Percentiles rank a stretch among this genome's conserved stretches.
Evolutionary conservation across 2,797 vertebrate genomes (phyloP).

Genomic region (Urophycis tenuis): DNA sequence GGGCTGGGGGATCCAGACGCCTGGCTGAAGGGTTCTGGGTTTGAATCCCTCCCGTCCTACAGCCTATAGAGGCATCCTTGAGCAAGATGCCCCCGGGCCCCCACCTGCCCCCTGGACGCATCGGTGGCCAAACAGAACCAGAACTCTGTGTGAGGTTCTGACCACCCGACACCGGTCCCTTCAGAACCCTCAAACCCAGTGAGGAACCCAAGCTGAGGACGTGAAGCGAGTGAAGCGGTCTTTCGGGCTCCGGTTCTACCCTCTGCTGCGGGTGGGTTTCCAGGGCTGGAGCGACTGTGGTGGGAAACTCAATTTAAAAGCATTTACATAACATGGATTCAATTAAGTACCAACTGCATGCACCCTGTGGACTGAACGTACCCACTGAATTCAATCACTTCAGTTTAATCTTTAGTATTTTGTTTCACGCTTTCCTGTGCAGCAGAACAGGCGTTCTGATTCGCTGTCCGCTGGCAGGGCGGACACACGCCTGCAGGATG

Average conservation of each 20-base stretch:
- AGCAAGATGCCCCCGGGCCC: neutral
- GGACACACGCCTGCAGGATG: constrained; percentile 41
- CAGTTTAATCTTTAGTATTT: constrained; percentile 27
- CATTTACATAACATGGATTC: neutral
- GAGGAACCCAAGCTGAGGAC: neutral
- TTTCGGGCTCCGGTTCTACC: too few relatives aligned
- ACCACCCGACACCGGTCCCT: too few relatives aligned
- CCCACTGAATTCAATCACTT: constrained; percentile 4
- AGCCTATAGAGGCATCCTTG: neutral
- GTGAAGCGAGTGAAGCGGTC: neutral
- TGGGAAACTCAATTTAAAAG: neutral
- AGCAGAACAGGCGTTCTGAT: constrained; percentile 38
- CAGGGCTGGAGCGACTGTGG: too few relatives aligned
- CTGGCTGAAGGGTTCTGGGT: too few relatives aligned
- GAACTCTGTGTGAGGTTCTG: too few relatives aligned
- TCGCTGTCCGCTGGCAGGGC: constrained; percentile 39
- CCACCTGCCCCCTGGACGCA: too few relatives aligned
- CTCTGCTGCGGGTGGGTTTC: too few relatives aligned
- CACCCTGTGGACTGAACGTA: neutral
- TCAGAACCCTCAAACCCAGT: neutral
- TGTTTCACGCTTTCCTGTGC: constrained; percentile 26
- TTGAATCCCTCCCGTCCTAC: neutral
- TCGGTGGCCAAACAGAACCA: too few relatives aligned
- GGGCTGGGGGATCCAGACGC: too few relatives aligned
- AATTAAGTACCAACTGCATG: neutral